Conservation (phyloP, 1,140 invertebrate genomes). For the Dermatophagoides farinae region DNA sequence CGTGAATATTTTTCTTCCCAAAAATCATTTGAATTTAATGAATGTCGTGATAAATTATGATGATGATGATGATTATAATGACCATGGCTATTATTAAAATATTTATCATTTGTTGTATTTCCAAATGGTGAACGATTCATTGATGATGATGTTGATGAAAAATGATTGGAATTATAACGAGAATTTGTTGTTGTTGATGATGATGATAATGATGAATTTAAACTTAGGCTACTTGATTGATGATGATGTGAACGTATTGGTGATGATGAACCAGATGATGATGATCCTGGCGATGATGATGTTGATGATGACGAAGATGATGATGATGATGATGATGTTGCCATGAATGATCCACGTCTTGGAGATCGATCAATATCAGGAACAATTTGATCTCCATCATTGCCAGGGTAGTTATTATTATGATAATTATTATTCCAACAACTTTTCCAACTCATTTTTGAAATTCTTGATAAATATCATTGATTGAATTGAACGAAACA, state of each 20-base stretch:
- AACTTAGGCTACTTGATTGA: too few species aligned
- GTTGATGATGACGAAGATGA: background rate
- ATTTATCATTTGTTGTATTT: too few species aligned
- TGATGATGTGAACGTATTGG: background rate
- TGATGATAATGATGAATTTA: background rate
- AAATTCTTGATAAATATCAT: background rate
- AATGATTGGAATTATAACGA: too few species aligned
- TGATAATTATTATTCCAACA: background rate
- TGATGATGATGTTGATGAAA: background rate
- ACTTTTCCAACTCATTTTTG: slow-evolving; percentile 1
- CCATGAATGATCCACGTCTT: too few species aligned
- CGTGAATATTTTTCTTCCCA: slow-evolving; percentile 8
- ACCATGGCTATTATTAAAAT: background rate
- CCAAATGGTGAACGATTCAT: too few species aligned
- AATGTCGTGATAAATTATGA: background rate
- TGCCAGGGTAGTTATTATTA: background rate
- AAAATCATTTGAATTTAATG: background rate
- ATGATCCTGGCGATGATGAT: background rate
- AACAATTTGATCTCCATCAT: background rate
- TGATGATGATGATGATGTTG: background rate
- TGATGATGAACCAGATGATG: background rate
- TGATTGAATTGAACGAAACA: background rate
- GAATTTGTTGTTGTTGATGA: too few species aligned
- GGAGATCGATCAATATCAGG: background rate
- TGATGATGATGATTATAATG: background rate